Evolutionary conservation across 2,797 vertebrate species (phyloP).

Genomic region (Acanthornis magna): DNA sequence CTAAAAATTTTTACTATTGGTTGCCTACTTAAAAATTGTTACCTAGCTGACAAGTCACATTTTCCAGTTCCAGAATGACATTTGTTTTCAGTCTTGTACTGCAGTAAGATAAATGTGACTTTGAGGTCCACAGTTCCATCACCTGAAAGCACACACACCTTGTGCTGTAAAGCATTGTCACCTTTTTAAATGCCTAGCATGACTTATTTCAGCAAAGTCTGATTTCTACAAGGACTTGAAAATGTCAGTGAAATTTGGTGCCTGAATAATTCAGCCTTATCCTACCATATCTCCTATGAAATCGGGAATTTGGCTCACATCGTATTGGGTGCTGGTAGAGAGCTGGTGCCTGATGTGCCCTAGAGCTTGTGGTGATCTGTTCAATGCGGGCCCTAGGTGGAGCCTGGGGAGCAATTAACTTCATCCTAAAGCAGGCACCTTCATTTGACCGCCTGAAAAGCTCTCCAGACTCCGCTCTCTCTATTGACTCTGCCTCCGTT

Average conservation of each 20-base stretch:
- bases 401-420: not conserved
- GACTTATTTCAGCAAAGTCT: not conserved
- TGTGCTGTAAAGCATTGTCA: not conserved
- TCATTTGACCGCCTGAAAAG: not conserved
- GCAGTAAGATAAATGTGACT: not conserved
- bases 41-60: not conserved
- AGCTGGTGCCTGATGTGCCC: no score
- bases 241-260: not conserved
- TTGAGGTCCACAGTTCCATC: not conserved
- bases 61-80: not conserved
- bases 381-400: rapidly evolving
- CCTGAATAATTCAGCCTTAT: not conserved
- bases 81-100: not conserved
- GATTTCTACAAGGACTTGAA: not conserved
- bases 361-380: rapidly evolving
- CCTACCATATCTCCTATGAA: not conserved
- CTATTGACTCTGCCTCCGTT: rapidly evolving
- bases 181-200: not conserved
- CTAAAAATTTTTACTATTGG: not conserved
- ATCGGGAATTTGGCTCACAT: not conserved
- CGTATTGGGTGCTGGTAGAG: rapidly evolving
- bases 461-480: rapidly evolving
- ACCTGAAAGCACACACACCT: rapidly evolving
- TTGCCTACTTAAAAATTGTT: not conserved
- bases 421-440: not conserved